Conservation (phyloP, 2,888 invertebrate species). For the Nephrotoma flavescens region DNA sequence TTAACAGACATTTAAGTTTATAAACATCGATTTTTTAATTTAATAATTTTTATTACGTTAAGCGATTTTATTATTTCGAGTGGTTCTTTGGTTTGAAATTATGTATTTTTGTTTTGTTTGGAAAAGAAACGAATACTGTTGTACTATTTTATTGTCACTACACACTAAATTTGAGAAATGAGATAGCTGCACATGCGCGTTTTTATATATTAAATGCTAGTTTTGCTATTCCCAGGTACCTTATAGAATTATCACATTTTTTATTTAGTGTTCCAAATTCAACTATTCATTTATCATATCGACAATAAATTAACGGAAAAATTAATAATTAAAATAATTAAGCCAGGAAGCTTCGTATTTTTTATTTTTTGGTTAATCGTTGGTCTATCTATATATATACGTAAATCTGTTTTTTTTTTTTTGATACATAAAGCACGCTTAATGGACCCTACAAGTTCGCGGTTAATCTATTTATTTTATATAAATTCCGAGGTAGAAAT, state of each 20-base stretch:
- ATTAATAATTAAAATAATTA: not conserved
- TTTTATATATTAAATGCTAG: not conserved
- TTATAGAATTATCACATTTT: not conserved
- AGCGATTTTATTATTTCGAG: not conserved
- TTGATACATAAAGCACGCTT: not conserved
- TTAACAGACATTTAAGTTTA: conserved; percentile 9
- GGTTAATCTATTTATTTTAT: not conserved
- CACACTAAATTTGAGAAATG: not conserved
- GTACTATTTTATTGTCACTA: not conserved
- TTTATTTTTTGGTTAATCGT: not conserved
- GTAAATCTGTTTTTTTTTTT: not conserved
- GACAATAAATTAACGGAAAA: not conserved
- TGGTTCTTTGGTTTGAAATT: not conserved
- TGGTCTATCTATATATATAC: not conserved
- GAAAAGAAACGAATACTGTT: not conserved
- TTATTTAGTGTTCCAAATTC: not conserved
- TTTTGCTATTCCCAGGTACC: not conserved
- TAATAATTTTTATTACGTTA: not conserved
- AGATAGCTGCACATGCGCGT: not conserved
- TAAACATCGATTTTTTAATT: conserved; percentile 3
- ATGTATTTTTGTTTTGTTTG: not conserved
- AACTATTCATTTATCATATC: not conserved
- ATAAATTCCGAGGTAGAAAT: not conserved
- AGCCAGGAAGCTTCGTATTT: not conserved
- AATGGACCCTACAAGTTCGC: not conserved